Evolutionary conservation across 2,113 vertebrate genomes (phyloP).

Genomic region (Aegotheles bennettii): DNA sequence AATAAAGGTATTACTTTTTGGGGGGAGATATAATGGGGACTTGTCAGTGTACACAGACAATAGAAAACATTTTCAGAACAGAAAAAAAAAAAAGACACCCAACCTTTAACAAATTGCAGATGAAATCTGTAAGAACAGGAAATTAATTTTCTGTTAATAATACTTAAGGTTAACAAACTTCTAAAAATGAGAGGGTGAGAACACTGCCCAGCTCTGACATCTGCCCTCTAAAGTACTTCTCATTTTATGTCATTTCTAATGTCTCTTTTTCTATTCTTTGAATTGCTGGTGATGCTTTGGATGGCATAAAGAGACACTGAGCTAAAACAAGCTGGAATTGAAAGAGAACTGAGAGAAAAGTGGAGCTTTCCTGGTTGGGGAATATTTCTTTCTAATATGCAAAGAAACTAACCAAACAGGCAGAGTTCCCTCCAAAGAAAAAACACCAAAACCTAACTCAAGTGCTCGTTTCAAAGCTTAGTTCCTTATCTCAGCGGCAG

Average conservation of each 20-base stretch:
- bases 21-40: not conserved
- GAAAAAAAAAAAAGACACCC: not conserved
- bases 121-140: conserved; percentile 44
- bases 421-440: not conserved
- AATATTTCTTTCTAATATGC: not conserved
- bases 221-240: not conserved
- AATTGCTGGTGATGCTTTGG: not conserved
- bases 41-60: not conserved
- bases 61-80: conserved; percentile 11
- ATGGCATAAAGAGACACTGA: not conserved
- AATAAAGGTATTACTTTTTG: not conserved
- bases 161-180: not conserved
- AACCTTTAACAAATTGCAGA: not conserved
- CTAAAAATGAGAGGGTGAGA: not conserved
- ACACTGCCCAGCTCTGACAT: not conserved
- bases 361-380: not conserved
- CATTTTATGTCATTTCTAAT: conserved; percentile 25
- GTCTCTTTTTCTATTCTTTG: conserved; percentile 20
- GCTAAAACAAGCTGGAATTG: not conserved
- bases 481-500: not conserved
- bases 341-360: conserved; percentile 1
- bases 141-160: conserved; percentile 34
- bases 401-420: not conserved
- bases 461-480: not conserved
- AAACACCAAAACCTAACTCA: not conserved